Evolutionary conservation across 2,797 vertebrate species (phyloP), one percentile per base, ranked within the genome.

Genomic region (Sebastes kiyomatsui): DNA sequence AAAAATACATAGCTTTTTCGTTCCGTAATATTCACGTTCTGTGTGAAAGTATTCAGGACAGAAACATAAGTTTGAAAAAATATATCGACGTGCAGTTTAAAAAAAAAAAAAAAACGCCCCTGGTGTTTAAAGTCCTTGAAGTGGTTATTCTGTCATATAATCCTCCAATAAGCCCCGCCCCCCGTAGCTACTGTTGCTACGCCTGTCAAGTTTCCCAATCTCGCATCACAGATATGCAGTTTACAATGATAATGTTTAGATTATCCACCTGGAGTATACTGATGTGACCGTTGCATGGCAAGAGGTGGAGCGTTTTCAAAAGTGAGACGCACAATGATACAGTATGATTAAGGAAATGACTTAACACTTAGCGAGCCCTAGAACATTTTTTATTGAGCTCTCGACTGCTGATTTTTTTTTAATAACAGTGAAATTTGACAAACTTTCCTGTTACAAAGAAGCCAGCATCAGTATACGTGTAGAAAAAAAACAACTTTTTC

Each of bases 11-110:
- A 46, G 42, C 42, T 46, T 46, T 0, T 46, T 46, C 0, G 16
- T 18, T 46, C 42, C 16, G 16, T 46, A 46, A 46, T 49, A 20
- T 49, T 18, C 42, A 49, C 0, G 42, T 49, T 49, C 42, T 49
- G 42, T 20, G 42, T 49, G 42, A 49, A 49, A 49, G 42, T 49
- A 7, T 7, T 49, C 42, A 49, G 42, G 42, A 49, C 16, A 49
- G 42, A 49, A 49, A 49, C 16, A 49, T 1, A 0, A 49, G 42
- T 20, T 46, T 0, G 6, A 0, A 42, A 46, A 18, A 46, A 46
- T 18, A 46, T 0, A 16, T 42, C 0, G 14, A 42, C 38, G 0
- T 0, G 38, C 38, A 27, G 1, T 6, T 42, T 6, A 6, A 42
- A 42, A 42, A 42, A 42, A 16, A 42, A 16, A 14, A 35, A 1